These are phyloP conservation scores for Selene dorsalis DNA, from an alignment of 2,797 vertebrate species.

Conservation along the genomic window DNA sequence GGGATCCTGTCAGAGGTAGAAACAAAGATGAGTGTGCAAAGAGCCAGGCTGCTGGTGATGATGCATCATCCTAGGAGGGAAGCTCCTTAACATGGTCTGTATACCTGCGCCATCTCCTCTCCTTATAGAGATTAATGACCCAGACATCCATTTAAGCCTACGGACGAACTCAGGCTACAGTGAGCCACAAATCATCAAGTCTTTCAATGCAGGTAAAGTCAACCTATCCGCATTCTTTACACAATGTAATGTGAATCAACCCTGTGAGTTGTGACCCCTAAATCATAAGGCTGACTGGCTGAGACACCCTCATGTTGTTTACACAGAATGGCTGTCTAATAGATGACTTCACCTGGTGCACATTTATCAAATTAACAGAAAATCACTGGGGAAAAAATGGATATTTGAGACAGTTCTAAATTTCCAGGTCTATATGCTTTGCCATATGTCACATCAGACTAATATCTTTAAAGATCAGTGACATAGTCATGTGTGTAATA, in stretches of 20 bases:
- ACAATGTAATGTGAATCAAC: constrained; percentile 38
- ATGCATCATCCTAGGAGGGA: constrained; percentile 38
- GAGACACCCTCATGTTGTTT: neutral
- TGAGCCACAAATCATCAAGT: constrained; percentile 47
- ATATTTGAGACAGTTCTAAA: neutral
- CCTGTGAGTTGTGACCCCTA: constrained; percentile 40
- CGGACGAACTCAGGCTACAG: constrained; percentile 28
- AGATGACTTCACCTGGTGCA: neutral
- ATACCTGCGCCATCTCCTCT: constrained; percentile 39
- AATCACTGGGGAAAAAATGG: neutral
- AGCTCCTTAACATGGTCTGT: constrained; percentile 42
- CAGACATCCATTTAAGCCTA: constrained; percentile 35
- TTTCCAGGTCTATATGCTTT: neutral
- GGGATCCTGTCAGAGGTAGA: constrained; percentile 42
- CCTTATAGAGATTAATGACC: constrained; percentile 69
- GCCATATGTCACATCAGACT: neutral
- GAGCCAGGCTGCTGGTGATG: constrained; percentile 11
- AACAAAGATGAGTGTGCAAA: constrained; percentile 42
- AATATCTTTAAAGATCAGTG: neutral
- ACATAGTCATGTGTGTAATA: neutral
- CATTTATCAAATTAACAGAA: neutral
- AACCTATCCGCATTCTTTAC: constrained; percentile 39
- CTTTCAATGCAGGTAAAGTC: constrained; percentile 23
- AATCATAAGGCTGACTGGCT: constrained; percentile 17
- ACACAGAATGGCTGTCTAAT: constrained; percentile 2